These are phyloP conservation scores for Sesamia inferens DNA, from an alignment of 2,888 invertebrate genomes.

Conservation along the genomic window DNA sequence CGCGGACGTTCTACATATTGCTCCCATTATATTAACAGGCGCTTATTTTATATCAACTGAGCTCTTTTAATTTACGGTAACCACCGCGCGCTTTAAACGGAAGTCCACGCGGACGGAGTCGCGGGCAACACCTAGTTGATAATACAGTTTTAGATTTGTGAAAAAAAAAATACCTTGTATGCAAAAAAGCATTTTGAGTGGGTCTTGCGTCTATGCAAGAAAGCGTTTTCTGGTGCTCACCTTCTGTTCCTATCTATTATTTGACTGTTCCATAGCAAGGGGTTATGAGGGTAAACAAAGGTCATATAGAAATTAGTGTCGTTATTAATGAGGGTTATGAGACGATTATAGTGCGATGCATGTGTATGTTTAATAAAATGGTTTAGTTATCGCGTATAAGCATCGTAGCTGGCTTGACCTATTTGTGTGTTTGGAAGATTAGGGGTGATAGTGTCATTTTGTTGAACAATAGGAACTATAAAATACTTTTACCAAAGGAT, in stretches of 20 bases:
- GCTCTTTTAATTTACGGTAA: too few relatives aligned
- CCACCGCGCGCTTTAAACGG: too few relatives aligned
- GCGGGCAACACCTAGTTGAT: too few relatives aligned
- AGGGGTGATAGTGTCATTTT: slow-evolving; percentile 27
- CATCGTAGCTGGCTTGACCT: slow-evolving; percentile 44
- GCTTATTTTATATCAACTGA: too few relatives aligned
- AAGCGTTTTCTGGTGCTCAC: background rate
- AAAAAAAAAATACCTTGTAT: too few relatives aligned
- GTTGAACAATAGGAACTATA: background rate
- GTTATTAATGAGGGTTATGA: slow-evolving; percentile 56
- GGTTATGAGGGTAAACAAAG: slow-evolving; percentile 61
- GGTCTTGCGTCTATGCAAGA: background rate
- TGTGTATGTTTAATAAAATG: slow-evolving; percentile 52
- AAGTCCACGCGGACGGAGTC: too few relatives aligned
- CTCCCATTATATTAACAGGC: too few relatives aligned
- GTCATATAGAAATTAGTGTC: slow-evolving; percentile 59
- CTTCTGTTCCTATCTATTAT: background rate
- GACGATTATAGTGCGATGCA: slow-evolving; percentile 47
- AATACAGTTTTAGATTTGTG: too few relatives aligned
- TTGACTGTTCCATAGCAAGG: slow-evolving; percentile 35
- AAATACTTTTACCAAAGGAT: too few relatives aligned
- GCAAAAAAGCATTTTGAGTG: background rate
- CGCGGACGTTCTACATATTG: too few relatives aligned
- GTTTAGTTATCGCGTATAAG: slow-evolving; percentile 46
- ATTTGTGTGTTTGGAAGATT: slow-evolving; percentile 24